phyloP scores from a whole-genome alignment of 2,888 invertebrate species.

The Leucophenga montana region DNA sequence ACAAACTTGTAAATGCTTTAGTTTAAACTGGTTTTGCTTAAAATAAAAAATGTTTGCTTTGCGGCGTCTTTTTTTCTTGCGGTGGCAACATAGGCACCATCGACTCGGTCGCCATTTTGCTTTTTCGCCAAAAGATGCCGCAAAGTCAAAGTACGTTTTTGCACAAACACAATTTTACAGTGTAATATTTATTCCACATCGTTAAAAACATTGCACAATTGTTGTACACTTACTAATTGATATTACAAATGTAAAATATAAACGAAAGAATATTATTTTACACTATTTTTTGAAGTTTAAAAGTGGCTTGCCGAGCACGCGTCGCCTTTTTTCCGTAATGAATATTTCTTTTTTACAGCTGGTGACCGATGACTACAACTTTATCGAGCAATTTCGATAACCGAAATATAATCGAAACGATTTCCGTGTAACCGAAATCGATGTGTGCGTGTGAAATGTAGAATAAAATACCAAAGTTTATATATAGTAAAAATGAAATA shows the following conservation, averaged over 20 bases:
- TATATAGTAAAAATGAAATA: too few relatives aligned
- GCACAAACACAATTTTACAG: background rate
- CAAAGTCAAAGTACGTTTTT: constrained; percentile 12
- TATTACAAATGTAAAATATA: background rate
- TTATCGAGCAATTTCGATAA: too few relatives aligned
- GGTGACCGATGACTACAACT: too few relatives aligned
- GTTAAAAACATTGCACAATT: background rate
- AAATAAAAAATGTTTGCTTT: background rate
- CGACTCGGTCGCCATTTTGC: constrained; percentile 58
- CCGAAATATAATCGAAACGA: too few relatives aligned
- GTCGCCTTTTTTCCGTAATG: too few relatives aligned
- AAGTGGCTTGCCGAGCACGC: too few relatives aligned
- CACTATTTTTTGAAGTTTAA: too few relatives aligned
- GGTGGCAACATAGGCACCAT: background rate
- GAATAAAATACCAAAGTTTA: too few relatives aligned
- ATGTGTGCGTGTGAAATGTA: too few relatives aligned
- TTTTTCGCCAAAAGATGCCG: constrained; percentile 40
- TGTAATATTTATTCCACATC: constrained; percentile 18
- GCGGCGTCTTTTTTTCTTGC: constrained; percentile 29
- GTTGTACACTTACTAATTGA: background rate
- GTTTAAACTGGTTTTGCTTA: background rate
- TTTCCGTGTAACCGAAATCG: too few relatives aligned
- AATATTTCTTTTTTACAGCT: too few relatives aligned
- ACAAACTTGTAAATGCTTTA: background rate
- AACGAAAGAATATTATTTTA: too few relatives aligned